Percentiles rank a stretch among this genome's conserved stretches.
Evolutionary conservation across 2,888 invertebrate genomes (phyloP).

Genomic region (Dysmachus trigonus): DNA sequence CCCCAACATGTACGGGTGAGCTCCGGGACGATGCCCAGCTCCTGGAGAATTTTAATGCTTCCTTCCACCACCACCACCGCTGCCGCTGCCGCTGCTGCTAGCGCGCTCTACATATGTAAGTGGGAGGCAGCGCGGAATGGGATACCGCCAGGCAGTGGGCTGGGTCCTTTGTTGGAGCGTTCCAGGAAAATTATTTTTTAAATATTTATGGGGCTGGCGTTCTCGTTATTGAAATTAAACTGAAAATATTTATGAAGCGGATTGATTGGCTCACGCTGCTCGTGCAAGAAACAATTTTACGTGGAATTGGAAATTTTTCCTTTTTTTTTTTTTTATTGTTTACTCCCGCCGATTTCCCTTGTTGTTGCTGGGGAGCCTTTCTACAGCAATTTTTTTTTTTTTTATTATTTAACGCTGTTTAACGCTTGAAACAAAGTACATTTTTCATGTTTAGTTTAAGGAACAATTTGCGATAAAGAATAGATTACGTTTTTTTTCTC

Average conservation of each 20-base stretch:
- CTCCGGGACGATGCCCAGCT: constrained; percentile 15
- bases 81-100: neutral
- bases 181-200: constrained; percentile 60
- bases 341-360: neutral
- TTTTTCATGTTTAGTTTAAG: neutral
- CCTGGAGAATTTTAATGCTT: constrained; percentile 39
- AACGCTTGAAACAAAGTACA: neutral
- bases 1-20: constrained; percentile 7
- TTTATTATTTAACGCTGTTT: neutral
- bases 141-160: neutral
- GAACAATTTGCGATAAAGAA: neutral
- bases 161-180: constrained; percentile 33
- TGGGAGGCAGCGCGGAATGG: neutral
- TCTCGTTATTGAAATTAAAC: constrained; percentile 49
- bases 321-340: too few relatives aligned
- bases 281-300: constrained; percentile 17
- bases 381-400: neutral
- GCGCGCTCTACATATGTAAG: neutral
- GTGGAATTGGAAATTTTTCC: constrained; percentile 22
- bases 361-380: neutral
- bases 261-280: constrained; percentile 40
- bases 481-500: neutral
- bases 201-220: constrained; percentile 57
- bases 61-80: neutral
- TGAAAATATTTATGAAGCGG: constrained; percentile 47